Evolutionary conservation across 2,113 vertebrate genomes (phyloP).

Genomic region (Saimiri boliviensis): DNA sequence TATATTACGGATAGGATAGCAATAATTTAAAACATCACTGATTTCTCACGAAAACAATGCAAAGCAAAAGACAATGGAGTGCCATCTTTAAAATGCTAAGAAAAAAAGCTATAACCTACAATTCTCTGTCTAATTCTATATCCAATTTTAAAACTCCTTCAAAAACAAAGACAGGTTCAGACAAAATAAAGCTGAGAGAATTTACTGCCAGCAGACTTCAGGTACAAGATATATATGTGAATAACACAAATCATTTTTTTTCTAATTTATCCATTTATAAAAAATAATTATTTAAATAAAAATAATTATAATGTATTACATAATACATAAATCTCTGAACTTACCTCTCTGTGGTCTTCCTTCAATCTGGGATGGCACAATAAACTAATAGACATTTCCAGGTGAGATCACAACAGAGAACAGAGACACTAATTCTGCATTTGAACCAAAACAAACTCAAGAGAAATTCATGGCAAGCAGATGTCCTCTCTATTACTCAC

Average conservation of each 20-base stretch:
- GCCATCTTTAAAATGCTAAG: background rate
- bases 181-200: background rate
- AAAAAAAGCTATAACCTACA: background rate
- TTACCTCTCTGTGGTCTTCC: background rate
- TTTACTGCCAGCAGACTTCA: background rate
- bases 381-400: background rate
- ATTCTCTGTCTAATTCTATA: background rate
- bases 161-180: background rate
- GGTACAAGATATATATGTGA: background rate
- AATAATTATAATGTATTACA: background rate
- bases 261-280: background rate
- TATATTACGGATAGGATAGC: background rate
- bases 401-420: background rate
- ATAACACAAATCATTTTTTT: background rate
- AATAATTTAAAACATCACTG: background rate
- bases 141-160: background rate
- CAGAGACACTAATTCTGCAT: background rate
- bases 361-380: background rate
- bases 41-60: background rate
- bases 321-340: background rate
- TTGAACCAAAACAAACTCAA: background rate
- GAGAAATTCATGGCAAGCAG: conserved; percentile 1
- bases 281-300: conserved; percentile 3
- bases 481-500: background rate
- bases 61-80: background rate